Evolutionary conservation across 1,140 invertebrate species (phyloP), one percentile per base, ranked within the genome.

Genomic region (Aphis craccivora): DNA sequence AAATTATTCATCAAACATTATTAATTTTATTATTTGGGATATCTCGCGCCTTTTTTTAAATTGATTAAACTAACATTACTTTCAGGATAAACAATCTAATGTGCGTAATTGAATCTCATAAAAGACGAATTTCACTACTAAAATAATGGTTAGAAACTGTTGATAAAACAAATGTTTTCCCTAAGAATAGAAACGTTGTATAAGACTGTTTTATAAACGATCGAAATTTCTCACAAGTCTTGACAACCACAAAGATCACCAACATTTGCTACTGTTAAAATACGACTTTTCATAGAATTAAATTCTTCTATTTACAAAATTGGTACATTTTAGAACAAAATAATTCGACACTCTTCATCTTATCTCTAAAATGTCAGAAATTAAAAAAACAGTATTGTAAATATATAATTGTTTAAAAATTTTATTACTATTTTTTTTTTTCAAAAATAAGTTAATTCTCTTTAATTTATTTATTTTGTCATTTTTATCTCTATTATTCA

Each of bases 81-180:
- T 43, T 30, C 83, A 25, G 37, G 9, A 25, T 40, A 40, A 40
- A 43, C 37, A 84, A 84, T 84, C 9, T 40, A 40, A 2, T 84
- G 37, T 22, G 30, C 45, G 30, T 87, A 87, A 87, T 87, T 48
- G 14, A 37, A 48, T 48, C 30, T 48, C 30, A n/a, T 20, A 87
- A 87, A 87, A 48, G 23, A 87, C 37, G 9, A 84, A 25, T 23
- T 40, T 43, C 83, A 43, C 23, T 11, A 37, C 40, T 22, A 35
- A 88, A 89, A 25, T 89, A 67, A 67, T 90, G 37, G 55, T 20
- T 67, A n/a, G 37, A 40, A 67, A 23, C 37, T 55, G 55, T 40
- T 90, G 53, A 67, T 40, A 90, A n/a, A 43, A 90, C 53, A 90
- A 90, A 90, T 90, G 89, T n/a, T 67, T 67, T 67, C 8, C 37